Conservation (phyloP, 2,888 invertebrate species). For the Melolontha melolontha region DNA sequence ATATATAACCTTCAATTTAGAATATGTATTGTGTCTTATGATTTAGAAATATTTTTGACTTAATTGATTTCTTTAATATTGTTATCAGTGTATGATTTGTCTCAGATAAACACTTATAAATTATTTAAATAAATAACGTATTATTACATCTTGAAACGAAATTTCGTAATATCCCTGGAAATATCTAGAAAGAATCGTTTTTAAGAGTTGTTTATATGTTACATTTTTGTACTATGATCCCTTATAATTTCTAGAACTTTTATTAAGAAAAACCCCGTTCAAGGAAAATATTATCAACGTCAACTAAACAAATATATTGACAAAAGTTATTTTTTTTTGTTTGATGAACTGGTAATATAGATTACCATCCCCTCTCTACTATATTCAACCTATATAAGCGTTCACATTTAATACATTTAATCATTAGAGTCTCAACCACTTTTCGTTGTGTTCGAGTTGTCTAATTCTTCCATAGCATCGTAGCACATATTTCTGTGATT, state of each 20-base stretch:
- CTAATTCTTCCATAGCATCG: neutral
- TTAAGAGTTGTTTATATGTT: too few relatives aligned
- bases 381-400: slow-evolving; percentile 20
- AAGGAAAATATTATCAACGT: slow-evolving; percentile 12
- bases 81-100: too few relatives aligned
- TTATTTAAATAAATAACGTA: too few relatives aligned
- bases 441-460: neutral
- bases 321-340: slow-evolving; percentile 55
- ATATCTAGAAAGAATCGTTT: too few relatives aligned
- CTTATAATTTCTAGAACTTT: slow-evolving; percentile 5
- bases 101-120: too few relatives aligned
- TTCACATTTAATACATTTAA: slow-evolving; percentile 1
- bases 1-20: too few relatives aligned
- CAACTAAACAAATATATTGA: slow-evolving; percentile 15
- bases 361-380: slow-evolving; percentile 26
- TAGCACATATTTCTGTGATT: neutral
- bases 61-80: too few relatives aligned
- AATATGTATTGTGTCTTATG: too few relatives aligned
- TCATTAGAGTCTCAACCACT: slow-evolving; percentile 9
- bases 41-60: too few relatives aligned
- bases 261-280: neutral
- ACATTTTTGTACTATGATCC: too few relatives aligned
- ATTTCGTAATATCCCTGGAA: too few relatives aligned
- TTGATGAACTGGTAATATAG: slow-evolving; percentile 33
- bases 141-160: too few relatives aligned